Percentiles rank a stretch among this genome's conserved stretches.
phyloP scores from a whole-genome alignment of 1,140 invertebrate genomes.

The Drosophila chauvacae region DNA sequence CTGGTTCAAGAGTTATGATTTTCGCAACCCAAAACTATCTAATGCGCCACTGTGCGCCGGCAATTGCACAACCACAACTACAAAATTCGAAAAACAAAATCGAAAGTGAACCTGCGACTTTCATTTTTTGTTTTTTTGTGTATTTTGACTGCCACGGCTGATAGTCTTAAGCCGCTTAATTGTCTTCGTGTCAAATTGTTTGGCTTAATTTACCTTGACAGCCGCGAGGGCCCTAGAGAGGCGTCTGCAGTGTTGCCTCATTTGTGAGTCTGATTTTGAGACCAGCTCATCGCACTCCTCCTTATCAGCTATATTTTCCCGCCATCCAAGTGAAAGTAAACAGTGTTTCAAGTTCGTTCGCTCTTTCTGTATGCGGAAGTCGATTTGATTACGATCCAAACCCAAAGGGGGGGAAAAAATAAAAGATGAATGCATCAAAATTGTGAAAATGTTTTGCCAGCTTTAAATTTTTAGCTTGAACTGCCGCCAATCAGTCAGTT shows the following conservation, averaged over 20 bases:
- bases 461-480: background rate
- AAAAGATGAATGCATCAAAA: conserved; percentile 41
- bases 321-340: conserved; percentile 64
- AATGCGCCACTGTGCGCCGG: no score
- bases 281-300: background rate
- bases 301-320: conserved; percentile 11
- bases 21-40: no score
- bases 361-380: conserved; percentile 56
- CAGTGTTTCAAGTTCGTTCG: conserved; percentile 66
- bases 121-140: conserved; percentile 57
- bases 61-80: conserved; percentile 71
- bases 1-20: no score
- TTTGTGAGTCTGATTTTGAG: conserved; percentile 62
- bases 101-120: conserved; percentile 82
- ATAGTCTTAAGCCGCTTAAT: conserved; percentile 80
- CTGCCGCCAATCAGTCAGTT: conserved; percentile 19
- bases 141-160: conserved; percentile 30
- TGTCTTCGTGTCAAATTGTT: conserved; percentile 77
- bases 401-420: conserved; percentile 5
- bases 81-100: conserved; percentile 52
- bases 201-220: conserved; percentile 78
- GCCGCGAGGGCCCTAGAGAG: conserved; percentile 50
- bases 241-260: conserved; percentile 50
- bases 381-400: conserved; percentile 43
- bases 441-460: conserved; percentile 25